Base-by-base conservation (phyloP, 2,797 vertebrate genomes). In the Spondyliosoma cantharus region DNA sequence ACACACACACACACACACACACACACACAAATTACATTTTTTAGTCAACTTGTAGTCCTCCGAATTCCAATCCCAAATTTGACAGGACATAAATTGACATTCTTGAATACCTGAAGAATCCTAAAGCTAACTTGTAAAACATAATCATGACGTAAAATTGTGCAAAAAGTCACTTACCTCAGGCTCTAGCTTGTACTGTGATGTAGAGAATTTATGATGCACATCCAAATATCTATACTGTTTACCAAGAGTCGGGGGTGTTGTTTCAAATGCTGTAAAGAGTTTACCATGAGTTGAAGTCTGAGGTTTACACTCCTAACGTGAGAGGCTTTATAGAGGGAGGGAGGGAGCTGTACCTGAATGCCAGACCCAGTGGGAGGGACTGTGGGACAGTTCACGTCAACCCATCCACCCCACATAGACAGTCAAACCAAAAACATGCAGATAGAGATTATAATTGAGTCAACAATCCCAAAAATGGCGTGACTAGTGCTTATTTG, bases 361-460 rank as follows among this genome's bases (percentile, higher is more conserved):
- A 93, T 91, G 89, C 93, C 92, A 93, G 87, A 91, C 88, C 88
- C 90, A 92, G 92, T 94, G 93, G 95, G 95, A 94, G 94, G 95
- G 92, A 88, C 91, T 88, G 86, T 70, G 84, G 90, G 93, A 94
- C 93, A 94, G 91, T 90, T 88, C 87, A 92, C 90, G 90, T 94
- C 93, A 92, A 93, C 90, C 89, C 81, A 60, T 88, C 87, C 87
- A 87, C 87, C 91, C 90, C 89, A 91, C 88, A 90, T 76, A 90
- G 87, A 87, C 69, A 75, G 65, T 76, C 74, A 84, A 64, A 79
- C 81, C 84, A 86, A 50, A 91, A 77, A 80, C 61, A 90, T 32
- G 64, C 81, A 79, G 66, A 84, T 52, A 59, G 15, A 71, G 49
- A 65, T 63, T 68, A 20, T 2, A 58, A 76, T 74, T 5, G 1